Evolutionary conservation across 1,140 invertebrate genomes (phyloP), one percentile per base, ranked within the genome.

Genomic region (Polypedilum pembai): DNA sequence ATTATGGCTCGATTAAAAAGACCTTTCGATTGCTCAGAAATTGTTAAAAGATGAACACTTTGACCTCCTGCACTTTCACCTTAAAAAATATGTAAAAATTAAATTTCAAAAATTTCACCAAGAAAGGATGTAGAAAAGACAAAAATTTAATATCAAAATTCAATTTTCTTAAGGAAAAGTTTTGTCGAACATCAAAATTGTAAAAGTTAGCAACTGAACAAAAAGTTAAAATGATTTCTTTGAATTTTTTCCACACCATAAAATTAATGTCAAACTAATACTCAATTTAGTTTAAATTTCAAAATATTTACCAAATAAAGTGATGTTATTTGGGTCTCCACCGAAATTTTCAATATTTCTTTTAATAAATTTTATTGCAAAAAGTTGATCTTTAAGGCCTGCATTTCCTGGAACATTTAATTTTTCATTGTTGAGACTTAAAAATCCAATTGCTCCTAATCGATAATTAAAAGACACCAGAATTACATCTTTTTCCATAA

Each of bases 1-100:
- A 83, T 75, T 33, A 89, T 89, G 0, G 84, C 86, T 78, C 85
- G 87, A 76, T 88, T 85, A 74, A 88, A 84, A 10, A 88, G 77
- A 15, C 85, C 86, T 81, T 78, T 76, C 21, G 82, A 77, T 45
- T 80, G 78, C 1, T 78, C 78, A 40, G 78, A 82, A 1, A 84
- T 73, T 4, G 79, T 65, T 0, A 83, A 77, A 33, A 80, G 74
- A 76, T 83, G 82, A 5, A 83, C 83, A 0, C 82, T 82, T 0
- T 81, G 83, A 2, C 83, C 84, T n/a, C 86, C 86, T 0, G 85
- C 85, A 76, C 83, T 83, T 74, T 86, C 85, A 15, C 24, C 24
- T 33, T 33, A 3, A 3, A 33, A 33, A n/a, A n/a, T n/a, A n/a
- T n/a, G n/a, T n/a, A n/a, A n/a, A n/a, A n/a, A n/a, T n/a, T n/a